Evolutionary conservation across 2,797 vertebrate genomes (phyloP).

Genomic region (Dendrocincla tyrannina): DNA sequence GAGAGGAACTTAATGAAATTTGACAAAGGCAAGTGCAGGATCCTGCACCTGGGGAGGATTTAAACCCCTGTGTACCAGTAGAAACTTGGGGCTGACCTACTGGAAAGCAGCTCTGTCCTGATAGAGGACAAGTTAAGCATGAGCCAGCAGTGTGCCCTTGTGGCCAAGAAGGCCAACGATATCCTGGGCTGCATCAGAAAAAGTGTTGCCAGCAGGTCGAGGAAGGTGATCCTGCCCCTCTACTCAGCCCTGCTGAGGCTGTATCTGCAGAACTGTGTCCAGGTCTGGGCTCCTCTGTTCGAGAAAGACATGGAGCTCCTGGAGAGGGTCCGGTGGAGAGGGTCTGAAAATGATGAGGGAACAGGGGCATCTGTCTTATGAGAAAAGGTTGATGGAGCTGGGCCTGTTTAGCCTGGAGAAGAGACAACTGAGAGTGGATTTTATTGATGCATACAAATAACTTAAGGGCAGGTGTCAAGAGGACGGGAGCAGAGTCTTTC

Average conservation of each 20-base stretch:
- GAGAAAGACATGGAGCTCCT: background rate
- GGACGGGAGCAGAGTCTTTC: background rate
- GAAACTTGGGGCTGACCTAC: background rate
- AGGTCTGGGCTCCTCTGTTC: background rate
- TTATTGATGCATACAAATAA: background rate
- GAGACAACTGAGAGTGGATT: background rate
- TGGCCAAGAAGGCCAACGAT: background rate
- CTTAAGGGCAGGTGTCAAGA: background rate
- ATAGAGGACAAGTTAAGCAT: accelerated
- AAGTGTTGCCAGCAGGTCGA: accelerated
- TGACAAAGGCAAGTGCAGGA: accelerated
- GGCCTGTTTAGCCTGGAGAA: background rate
- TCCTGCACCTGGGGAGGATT: background rate
- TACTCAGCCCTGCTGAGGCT: background rate
- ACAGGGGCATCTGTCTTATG: background rate
- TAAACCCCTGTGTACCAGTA: background rate
- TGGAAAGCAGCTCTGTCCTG: background rate
- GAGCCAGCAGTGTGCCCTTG: background rate
- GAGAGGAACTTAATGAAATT: background rate
- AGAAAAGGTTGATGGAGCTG: background rate
- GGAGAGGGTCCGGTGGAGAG: accelerated
- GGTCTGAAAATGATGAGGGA: background rate
- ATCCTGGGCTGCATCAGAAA: background rate
- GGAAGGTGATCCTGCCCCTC: background rate
- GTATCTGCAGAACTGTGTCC: background rate